Base-by-base conservation (phyloP, 2,113 vertebrate species). In the Microcebus lehilahytsara region DNA sequence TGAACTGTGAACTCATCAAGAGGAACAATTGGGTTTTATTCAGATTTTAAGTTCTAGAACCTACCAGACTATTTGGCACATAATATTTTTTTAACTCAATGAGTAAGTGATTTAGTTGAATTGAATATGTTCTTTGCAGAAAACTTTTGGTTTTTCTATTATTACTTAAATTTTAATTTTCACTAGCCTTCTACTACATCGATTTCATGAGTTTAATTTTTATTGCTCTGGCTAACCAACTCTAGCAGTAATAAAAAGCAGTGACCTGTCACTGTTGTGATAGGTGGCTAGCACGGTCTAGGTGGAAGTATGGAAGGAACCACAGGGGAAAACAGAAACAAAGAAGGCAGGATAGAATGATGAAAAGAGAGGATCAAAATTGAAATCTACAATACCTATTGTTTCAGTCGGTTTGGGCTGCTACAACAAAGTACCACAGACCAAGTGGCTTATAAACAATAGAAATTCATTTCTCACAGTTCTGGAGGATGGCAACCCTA, bases 121-220 rank as follows among this genome's bases (percentile, higher is more conserved):
- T 67, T 58, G 40, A 93, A 89, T 80, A 85, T 49, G 4, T 34
- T 89, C 11, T 93, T 96, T 81, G 58, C 2, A 32, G 56, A 85
- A 94, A 88, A 27, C 23, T 72, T 67, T 94, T 46, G 30, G 23
- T 9, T 85, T 85, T 97, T 67, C 37, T 60, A 69, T 84, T 72
- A 72, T 40, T 78, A 81, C 32, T 91, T 95, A 93, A 93, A 95
- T 83, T 93, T 91, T 66, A 66, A 53, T 32, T 92, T 96, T 90
- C 12, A 16, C 30, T 75, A 93, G 53, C 49, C 22, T 85, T 85
- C 53, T 90, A 89, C 16, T 69, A 79, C 27, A 53, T 6, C 71
- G 60, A 81, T 46, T 37, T 93, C 5, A 93, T 81, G 77, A 78
- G 66, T 77, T 92, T 93, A 56, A 40, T 77, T 77, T 86, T 71